Conservation (phyloP, 2,797 vertebrate genomes). For the Melanotaenia maccullochi region DNA sequence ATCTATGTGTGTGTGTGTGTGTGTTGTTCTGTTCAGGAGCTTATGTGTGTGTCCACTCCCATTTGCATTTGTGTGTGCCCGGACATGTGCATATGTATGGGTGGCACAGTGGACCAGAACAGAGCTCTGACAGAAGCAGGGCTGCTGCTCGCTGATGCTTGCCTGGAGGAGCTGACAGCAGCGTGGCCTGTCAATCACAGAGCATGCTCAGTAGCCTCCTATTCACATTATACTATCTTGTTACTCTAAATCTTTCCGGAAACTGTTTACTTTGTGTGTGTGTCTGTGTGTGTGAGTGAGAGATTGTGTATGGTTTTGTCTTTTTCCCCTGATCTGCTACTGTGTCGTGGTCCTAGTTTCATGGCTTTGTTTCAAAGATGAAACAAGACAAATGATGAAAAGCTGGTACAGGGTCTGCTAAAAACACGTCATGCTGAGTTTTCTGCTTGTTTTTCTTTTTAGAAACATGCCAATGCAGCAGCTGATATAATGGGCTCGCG, state of each 20-base stretch:
- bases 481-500: conserved; percentile 30
- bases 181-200: conserved; percentile 91
- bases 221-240: conserved; percentile 77
- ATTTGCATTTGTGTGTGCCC: conserved; percentile 73
- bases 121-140: conserved; percentile 94
- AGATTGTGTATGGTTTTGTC: conserved; percentile 14
- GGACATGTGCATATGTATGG: conserved; percentile 75
- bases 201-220: conserved; percentile 70
- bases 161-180: conserved; percentile 91
- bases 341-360: conserved; percentile 43
- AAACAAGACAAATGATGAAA: conserved; percentile 52
- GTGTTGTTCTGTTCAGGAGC: conserved; percentile 30
- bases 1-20: conserved; percentile 2
- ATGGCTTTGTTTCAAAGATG: conserved; percentile 31
- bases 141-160: conserved; percentile 91
- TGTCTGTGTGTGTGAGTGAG: conserved; percentile 5
- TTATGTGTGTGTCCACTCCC: conserved; percentile 43
- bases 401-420: conserved; percentile 24
- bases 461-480: conserved; percentile 24
- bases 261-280: conserved; percentile 53
- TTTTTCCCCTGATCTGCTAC: conserved; percentile 42
- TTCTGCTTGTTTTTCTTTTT: conserved; percentile 17
- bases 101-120: conserved; percentile 96
- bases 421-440: conserved; percentile 31
- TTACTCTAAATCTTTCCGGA: conserved; percentile 72